Evolutionary conservation across 2,888 invertebrate species (phyloP).

Genomic region (Gastrophysa polygoni): DNA sequence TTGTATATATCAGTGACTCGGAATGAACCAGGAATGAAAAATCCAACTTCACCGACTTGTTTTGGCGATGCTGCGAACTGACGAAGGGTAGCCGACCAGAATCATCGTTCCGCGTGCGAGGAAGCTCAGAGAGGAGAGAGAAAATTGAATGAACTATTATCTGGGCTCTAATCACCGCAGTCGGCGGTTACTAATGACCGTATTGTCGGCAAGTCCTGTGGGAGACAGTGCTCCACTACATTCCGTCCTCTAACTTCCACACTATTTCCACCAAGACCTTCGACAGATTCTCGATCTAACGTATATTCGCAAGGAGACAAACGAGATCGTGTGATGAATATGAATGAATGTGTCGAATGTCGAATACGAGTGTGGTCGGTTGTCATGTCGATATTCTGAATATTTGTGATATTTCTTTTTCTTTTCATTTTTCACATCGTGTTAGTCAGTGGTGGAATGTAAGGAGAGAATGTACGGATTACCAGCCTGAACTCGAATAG

Average conservation of each 20-base stretch:
- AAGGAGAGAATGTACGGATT: too few relatives aligned
- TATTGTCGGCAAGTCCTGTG: constrained; percentile 38
- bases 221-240: constrained; percentile 16
- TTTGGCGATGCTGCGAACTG: not conserved
- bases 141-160: constrained; percentile 36
- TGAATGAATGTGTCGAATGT: too few relatives aligned
- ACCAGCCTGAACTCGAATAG: too few relatives aligned
- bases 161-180: constrained; percentile 35
- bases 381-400: too few relatives aligned
- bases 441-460: too few relatives aligned
- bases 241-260: not conserved
- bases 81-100: not conserved
- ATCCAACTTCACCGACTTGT: not conserved
- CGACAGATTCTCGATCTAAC: too few relatives aligned
- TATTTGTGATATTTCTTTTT: too few relatives aligned
- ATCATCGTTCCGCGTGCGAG: constrained; percentile 17
- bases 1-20: too few relatives aligned
- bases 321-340: too few relatives aligned
- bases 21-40: not conserved
- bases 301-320: too few relatives aligned
- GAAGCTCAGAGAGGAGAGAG: constrained; percentile 23
- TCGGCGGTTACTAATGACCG: constrained; percentile 42
- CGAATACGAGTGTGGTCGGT: too few relatives aligned
- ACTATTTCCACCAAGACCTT: not conserved
- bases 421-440: too few relatives aligned